Evolutionary conservation across 2,113 vertebrate species (phyloP), one percentile per base, ranked within the genome.

Genomic region (Monopterus albus): DNA sequence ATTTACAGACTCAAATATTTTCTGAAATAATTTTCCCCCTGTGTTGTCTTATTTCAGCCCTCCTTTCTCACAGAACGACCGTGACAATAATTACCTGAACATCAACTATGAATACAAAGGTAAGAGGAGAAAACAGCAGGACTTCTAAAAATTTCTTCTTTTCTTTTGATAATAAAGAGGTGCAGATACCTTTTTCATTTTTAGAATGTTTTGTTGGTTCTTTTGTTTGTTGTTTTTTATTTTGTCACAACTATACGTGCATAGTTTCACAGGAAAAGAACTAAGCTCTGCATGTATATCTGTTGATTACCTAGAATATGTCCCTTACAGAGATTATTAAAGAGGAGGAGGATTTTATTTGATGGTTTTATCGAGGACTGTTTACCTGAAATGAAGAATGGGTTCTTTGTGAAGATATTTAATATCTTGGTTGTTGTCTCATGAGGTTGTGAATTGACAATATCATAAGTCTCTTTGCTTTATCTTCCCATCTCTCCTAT

Each of bases 71-170:
- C 93, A 93, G 86, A 92, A 89, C 86, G 94, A 91, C 91, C 89
- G 90, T 18, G 92, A 94, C 89, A 93, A 94, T 83, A 94, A 94
- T 87, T 94, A 92, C 85, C 84, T 93, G 90, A 94, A 93, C 88
- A 89, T 91, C 90, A 92, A 86, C 90, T 93, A 90, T 51, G 92
- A 94, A 81, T 93, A 93, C 89, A 92, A 92, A 93, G 93, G 93
- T 94, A 90, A 91, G 90, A 63, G 38, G 26, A 52, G 40, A 31
- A 31, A 7, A 31, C 5, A 31, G 39, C 81, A 20, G 20, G 18
- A 7, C 5, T 31, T 47, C 26, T 39, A 64, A 52, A 68, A 56
- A 57, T 17, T 7, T 23, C 47, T 15, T 55, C 45, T 43, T 33
- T 31, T 51, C 46, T 56, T 39, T 51, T 8, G 29, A 70, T 10